Evolutionary conservation across 2,113 vertebrate species (phyloP), one percentile per base, ranked within the genome.

Genomic region (Oryzias woworae): DNA sequence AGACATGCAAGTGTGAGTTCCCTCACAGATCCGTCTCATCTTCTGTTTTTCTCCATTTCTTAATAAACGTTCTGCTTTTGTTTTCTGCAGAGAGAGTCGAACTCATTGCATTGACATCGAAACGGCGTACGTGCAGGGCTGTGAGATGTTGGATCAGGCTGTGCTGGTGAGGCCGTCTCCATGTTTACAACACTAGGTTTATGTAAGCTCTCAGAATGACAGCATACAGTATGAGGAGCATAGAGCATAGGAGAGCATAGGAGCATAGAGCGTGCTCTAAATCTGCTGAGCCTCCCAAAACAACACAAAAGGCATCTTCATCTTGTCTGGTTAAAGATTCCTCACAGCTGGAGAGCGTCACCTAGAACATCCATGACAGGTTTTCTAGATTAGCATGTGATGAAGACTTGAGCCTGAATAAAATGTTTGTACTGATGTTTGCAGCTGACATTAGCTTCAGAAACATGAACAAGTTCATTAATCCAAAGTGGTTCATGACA

Each of bases 21-120:
- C 24, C 1, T 3, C 7, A 51, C n/a, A 53, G 41, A 1, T 42
- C 12, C 4, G 7, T 18, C 14, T 28, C 24, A 20, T 20, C 20
- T 20, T 36, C 13, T 26, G 6, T 2, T 24, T 62, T 46, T 15
- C 16, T 47, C 45, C 18, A 43, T 15, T 36, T 14, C 49, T 17
- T 23, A 7, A 16, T 62, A 46, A 58, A 23, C 53, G 10, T 61
- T 4, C 7, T 1, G 8, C 17, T 42, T 50, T 20, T 41, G 51
- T 78, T 60, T 41, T 44, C 28, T 0, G 0, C 86, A 98, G 97
- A 84, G 96, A 97, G 87, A 94, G 94, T 85, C 90, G 95, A 6
- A 94, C 93, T 0, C 95, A 98, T 85, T 98, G 95, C 87, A 96
- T 97, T 42, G 95, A 98, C 75, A 95, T 98, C 41, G 96, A 98